A percentile compares a stretch with the other conserved stretches of the same genome.
Conservation (phyloP, 2,113 vertebrate genomes). For the Paradoxurus hermaphroditus region DNA sequence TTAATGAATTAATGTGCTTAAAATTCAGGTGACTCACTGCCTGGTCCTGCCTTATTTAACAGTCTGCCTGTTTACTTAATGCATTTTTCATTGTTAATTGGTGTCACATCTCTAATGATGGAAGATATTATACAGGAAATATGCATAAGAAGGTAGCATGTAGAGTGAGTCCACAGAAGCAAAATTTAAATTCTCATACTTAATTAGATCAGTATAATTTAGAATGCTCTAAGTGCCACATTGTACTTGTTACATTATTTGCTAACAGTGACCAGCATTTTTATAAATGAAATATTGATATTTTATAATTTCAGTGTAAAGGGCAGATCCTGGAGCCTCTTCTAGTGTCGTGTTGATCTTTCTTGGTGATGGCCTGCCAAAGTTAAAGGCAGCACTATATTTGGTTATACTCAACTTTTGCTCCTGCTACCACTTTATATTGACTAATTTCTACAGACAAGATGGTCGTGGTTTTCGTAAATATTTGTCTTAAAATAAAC, state of each 20-base stretch:
- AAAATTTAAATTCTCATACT: neutral
- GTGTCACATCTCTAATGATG: conserved; percentile 50
- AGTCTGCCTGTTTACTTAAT: conserved; percentile 70
- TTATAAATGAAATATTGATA: conserved; percentile 26
- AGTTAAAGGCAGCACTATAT: neutral
- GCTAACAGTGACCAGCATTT: neutral
- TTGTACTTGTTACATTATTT: conserved; percentile 62
- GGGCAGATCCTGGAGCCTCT: neutral
- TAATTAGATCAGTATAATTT: conserved; percentile 39
- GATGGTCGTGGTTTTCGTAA: neutral
- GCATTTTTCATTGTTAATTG: conserved; percentile 77
- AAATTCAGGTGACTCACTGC: conserved; percentile 74
- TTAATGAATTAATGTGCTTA: conserved; percentile 78
- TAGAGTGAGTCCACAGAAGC: conserved; percentile 2
- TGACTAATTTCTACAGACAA: conserved; percentile 20
- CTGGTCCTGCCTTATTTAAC: conserved; percentile 74
- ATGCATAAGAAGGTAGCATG: conserved; percentile 3
- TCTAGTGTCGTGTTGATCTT: neutral
- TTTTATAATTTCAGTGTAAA: conserved; percentile 8
- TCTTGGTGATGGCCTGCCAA: neutral
- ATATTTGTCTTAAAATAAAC: conserved; percentile 8
- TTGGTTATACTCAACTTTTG: neutral
- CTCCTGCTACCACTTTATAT: neutral
- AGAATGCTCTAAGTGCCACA: neutral
- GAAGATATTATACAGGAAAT: conserved; percentile 8